Evolutionary conservation across 2,888 invertebrate species (phyloP), one percentile per base, ranked within the genome.

Genomic region (Tiliacea aurago): DNA sequence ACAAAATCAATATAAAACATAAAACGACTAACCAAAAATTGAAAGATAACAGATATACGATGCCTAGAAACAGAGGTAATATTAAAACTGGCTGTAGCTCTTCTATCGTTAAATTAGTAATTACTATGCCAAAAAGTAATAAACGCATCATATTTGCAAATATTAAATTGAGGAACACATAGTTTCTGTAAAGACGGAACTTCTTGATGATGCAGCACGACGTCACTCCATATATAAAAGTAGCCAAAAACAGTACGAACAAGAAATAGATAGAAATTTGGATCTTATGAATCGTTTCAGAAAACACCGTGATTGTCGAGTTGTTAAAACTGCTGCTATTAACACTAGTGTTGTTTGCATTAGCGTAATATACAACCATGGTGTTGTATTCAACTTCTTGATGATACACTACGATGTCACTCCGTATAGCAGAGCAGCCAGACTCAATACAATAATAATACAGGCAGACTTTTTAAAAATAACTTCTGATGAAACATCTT

Each of bases 1-100:
- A 65, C 65, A 13, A 56, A 65, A 33, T 62, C 64, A n/a, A 63
- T 13, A 63, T 68, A 18, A 11, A 62, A 33, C 63, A 43, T 9
- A 68, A 28, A 11, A 68, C 18, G 7, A 63, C 1, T 18, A 33
- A 23, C 67, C 63, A 68, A 28, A 43, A 68, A 33, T 62, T 33
- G 11, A n/a, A 68, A 4, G 67, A 33, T n/a, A 23, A 0, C 20
- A 20, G 0, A 58, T 11, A 58, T 13, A 58, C 5, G 5, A 13
- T 13, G 23, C n/a, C 11, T 20, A 23, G 18, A 7, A 55, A 23
- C 18, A 18, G 13, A 13, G 5, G 2, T 23, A 65, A 55, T 23
- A 37, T 13, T 41, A 56, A 20, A 10, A 18, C n/a, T 43, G 28
- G 28, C 28, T 28, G 28, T 28, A 18, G 4, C 6, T 6, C 18